Percentiles rank a stretch among this genome's conserved stretches.
Conservation (phyloP, 2,888 invertebrate genomes). For the Andrena bicolor region DNA sequence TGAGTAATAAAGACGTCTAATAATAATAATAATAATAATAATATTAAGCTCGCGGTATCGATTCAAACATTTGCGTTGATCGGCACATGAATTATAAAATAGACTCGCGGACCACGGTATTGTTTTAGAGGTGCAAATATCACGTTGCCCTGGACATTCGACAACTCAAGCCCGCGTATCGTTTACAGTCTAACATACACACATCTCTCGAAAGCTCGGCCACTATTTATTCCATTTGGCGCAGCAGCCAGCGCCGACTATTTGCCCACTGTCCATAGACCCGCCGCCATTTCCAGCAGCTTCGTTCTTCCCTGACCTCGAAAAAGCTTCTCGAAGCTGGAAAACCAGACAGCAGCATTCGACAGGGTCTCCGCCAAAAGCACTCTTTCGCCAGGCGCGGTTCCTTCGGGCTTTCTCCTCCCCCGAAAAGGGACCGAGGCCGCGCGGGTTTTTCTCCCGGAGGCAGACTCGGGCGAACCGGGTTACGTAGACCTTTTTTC, state of each 20-base stretch:
- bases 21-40: too few relatives aligned
- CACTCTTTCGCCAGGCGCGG: conserved; percentile 14
- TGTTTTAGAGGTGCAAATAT: too few relatives aligned
- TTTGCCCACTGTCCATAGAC: background rate
- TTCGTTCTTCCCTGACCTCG: conserved; percentile 4
- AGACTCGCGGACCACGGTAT: too few relatives aligned
- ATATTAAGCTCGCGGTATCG: too few relatives aligned
- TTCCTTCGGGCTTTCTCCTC: conserved; percentile 16
- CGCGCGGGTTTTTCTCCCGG: background rate
- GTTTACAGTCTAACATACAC: background rate
- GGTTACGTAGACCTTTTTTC: conserved; percentile 21
- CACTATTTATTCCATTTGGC: background rate
- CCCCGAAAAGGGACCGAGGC: background rate
- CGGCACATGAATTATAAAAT: too few relatives aligned
- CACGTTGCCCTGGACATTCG: too few relatives aligned
- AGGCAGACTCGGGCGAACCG: conserved; percentile 8
- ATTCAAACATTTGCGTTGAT: too few relatives aligned
- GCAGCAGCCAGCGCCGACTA: background rate
- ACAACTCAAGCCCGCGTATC: too few relatives aligned
- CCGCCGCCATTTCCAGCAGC: background rate
- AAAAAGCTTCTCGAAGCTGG: background rate
- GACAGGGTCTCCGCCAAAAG: background rate
- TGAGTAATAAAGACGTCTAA: too few relatives aligned
- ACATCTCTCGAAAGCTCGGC: background rate
- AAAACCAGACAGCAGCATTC: background rate